These are phyloP conservation scores for Ditula angustiorana DNA, from an alignment of 2,888 invertebrate genomes.

Conservation along the genomic window DNA sequence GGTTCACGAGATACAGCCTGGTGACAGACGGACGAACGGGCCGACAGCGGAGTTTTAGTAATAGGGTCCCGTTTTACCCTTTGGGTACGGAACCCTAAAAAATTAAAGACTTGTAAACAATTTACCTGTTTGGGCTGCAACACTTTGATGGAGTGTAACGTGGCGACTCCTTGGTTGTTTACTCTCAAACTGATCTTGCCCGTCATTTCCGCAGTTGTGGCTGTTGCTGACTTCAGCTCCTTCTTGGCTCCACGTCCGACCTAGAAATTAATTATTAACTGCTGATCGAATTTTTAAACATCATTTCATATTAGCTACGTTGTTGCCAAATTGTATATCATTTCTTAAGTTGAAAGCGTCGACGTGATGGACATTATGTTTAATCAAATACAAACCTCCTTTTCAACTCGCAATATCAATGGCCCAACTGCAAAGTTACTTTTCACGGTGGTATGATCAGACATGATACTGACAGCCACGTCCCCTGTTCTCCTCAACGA, in stretches of 20 bases:
- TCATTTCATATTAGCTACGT: no score
- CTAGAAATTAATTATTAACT: no score
- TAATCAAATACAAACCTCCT: constrained; percentile 83
- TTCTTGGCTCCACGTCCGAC: constrained; percentile 92
- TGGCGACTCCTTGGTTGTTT: constrained; percentile 92
- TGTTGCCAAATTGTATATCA: no score
- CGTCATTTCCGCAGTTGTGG: constrained; percentile 94
- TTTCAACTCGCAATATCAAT: constrained; percentile 91
- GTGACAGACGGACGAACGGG: no score
- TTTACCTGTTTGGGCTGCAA: constrained; percentile 94
- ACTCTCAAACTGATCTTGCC: constrained; percentile 92
- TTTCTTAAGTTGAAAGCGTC: no score
- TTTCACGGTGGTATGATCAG: constrained; percentile 92
- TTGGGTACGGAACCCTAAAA: no score
- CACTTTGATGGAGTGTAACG: constrained; percentile 93
- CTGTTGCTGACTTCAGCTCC: constrained; percentile 93
- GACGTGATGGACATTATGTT: not conserved
- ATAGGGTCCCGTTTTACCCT: no score
- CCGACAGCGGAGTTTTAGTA: no score
- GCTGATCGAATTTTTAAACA: no score
- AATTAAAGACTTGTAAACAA: no score
- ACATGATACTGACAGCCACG: constrained; percentile 92
- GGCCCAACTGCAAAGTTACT: constrained; percentile 93
- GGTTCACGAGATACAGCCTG: no score
- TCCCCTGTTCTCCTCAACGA: constrained; percentile 92